Evolutionary conservation across 2,113 vertebrate genomes (phyloP).

Genomic region (Oostethus manadensis): DNA sequence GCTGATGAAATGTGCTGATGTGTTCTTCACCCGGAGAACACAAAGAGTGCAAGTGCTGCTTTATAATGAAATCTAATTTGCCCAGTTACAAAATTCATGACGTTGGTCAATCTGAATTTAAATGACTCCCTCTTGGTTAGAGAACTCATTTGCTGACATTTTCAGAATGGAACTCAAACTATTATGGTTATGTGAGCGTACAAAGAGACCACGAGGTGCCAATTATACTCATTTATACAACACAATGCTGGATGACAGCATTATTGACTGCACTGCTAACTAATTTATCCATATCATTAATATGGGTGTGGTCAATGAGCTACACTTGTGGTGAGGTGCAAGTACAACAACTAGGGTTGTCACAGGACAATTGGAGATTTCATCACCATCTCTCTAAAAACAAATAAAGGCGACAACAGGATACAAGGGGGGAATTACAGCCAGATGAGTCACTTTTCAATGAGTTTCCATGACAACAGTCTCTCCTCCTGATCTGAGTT

Average conservation of each 20-base stretch:
- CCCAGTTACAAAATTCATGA: constrained; percentile 20
- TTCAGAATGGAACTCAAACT: constrained; percentile 44
- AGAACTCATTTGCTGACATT: constrained; percentile 30
- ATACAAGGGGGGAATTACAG: constrained; percentile 3
- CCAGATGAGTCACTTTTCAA: constrained; percentile 17
- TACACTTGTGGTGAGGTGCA: not conserved
- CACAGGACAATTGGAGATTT: not conserved
- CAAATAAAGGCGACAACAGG: constrained; percentile 9
- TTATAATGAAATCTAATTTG: constrained; percentile 17
- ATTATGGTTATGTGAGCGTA: constrained; percentile 24
- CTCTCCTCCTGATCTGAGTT: not conserved
- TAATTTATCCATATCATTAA: not conserved
- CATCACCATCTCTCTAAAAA: not conserved
- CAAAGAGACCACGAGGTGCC: constrained; percentile 25
- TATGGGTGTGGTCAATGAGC: not conserved
- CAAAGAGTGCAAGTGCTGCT: constrained; percentile 26
- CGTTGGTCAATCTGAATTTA: constrained; percentile 33
- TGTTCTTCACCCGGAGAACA: not conserved
- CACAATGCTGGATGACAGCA: constrained; percentile 15
- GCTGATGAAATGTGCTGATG: not conserved
- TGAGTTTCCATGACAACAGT: constrained; percentile 35
- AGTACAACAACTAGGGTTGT: not conserved
- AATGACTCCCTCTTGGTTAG: constrained; percentile 14
- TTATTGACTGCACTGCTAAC: constrained; percentile 17
- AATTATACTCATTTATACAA: constrained; percentile 27